Base-by-base conservation (phyloP, 2,888 invertebrate species). In the Leptura quadrifasciata region DNA sequence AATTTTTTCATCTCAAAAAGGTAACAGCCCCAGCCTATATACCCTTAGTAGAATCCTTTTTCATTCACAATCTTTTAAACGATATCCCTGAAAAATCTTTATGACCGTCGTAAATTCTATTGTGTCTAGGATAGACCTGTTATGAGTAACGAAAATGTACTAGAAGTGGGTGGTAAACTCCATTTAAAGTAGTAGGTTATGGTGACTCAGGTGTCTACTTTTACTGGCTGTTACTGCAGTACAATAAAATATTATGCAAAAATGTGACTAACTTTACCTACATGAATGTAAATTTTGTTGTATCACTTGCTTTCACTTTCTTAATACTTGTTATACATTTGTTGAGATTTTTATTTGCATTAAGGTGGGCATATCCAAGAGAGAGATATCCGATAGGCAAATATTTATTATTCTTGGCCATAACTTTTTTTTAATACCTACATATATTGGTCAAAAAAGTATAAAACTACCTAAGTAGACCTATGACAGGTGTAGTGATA, bases 131-230 rank as follows among this genome's bases (percentile, higher is more conserved):
- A 47, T 17, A 47, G 24, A 58, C 58, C 27, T 58, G 24, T 27
- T 27, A 61, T 27, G 60, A 31, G 60, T 61, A 61, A 61, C 21
- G 12, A 39, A 12, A 39, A 39, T 39, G 47, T 47, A n/a, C n/a
- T n/a, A 47, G 9, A 21, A 61, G 60, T 61, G 31, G 60, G 60
- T 31, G 60, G 60, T 61, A 17, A 6, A 27, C 27, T 17, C n/a
- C 60, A 17, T 17, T n/a, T 61, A 61, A 61, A 61, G 17, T 2
- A 61, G 31, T 61, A 9, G 60, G 60, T 8, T n/a, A 17, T 6
- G 54, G 52, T 67, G 67, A 67, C 67, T 67, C 52, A 67, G 67
- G 67, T 52, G 67, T 54, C 67, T 67, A 24, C 18, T 52, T 65
- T 47, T 47, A 65, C 24, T 39, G 47, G 24, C 52, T 67, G 17